Conservation (phyloP, 2,113 vertebrate genomes). For the Ictalurus furcatus region DNA sequence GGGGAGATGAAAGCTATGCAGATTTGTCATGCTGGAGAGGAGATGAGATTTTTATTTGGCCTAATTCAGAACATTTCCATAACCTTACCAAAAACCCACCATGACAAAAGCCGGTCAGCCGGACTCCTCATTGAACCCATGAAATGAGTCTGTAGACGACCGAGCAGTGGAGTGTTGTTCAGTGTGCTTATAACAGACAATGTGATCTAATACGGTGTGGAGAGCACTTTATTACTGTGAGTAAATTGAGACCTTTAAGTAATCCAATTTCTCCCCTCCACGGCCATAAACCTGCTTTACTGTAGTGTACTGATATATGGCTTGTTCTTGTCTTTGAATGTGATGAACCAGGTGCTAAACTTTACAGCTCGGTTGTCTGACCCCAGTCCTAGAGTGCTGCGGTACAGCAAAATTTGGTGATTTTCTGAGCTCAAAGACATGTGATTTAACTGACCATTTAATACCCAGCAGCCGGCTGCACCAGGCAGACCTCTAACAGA, state of each 20-base stretch:
- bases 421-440: not conserved
- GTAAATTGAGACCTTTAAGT: conserved; percentile 49
- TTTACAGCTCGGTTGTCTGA: not conserved
- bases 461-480: not conserved
- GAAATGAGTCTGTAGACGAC: not conserved
- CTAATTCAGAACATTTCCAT: conserved; percentile 16
- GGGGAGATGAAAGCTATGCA: not conserved
- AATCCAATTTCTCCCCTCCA: conserved; percentile 34
- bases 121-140: not conserved
- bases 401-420: not conserved
- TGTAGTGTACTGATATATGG: conserved; percentile 1
- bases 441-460: not conserved
- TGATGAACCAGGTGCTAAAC: not conserved
- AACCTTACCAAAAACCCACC: not conserved
- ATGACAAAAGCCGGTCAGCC: not conserved
- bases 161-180: conserved; percentile 1
- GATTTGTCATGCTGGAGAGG: conserved; percentile 16
- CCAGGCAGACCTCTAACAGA: not conserved
- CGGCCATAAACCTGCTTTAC: conserved; percentile 28
- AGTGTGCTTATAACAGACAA: conserved; percentile 25
- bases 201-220: conserved; percentile 38
- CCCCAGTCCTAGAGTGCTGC: not conserved
- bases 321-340: conserved; percentile 14
- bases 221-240: conserved; percentile 43
- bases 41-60: conserved; percentile 2